phyloP scores from a whole-genome alignment of 2,113 vertebrate genomes.

The Pseudonaja textilis region DNA sequence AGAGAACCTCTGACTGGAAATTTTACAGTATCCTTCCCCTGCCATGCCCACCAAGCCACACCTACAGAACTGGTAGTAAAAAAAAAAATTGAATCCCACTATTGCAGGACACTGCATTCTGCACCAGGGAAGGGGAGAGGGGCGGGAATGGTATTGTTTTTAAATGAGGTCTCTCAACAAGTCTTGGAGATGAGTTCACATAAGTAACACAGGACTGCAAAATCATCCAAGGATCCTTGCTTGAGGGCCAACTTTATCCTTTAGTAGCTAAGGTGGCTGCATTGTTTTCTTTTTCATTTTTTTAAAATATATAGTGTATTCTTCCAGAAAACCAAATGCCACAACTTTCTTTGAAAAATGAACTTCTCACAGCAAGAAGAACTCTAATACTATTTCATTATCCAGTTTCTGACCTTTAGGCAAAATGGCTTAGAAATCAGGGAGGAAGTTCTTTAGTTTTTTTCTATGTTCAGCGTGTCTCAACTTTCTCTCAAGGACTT shows the following conservation, averaged over 20 bases:
- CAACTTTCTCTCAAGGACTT: not conserved
- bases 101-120: not conserved
- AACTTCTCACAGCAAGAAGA: not conserved
- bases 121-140: not conserved
- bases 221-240: not conserved
- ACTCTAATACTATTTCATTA: not conserved
- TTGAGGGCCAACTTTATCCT: not conserved
- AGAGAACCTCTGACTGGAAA: no score
- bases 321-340: not conserved
- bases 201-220: not conserved
- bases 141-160: not conserved
- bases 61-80: no score
- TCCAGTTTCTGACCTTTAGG: not conserved
- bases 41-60: no score
- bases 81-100: no score
- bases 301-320: not conserved
- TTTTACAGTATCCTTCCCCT: no score
- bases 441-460: not conserved
- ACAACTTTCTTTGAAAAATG: not conserved
- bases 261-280: not conserved
- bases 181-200: not conserved
- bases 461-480: not conserved
- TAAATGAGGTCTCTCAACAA: not conserved
- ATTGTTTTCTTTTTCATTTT: not conserved
- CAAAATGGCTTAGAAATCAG: not conserved